phyloP scores from a whole-genome alignment of 1,140 invertebrate species.

The Sarcophaga peregrina region DNA sequence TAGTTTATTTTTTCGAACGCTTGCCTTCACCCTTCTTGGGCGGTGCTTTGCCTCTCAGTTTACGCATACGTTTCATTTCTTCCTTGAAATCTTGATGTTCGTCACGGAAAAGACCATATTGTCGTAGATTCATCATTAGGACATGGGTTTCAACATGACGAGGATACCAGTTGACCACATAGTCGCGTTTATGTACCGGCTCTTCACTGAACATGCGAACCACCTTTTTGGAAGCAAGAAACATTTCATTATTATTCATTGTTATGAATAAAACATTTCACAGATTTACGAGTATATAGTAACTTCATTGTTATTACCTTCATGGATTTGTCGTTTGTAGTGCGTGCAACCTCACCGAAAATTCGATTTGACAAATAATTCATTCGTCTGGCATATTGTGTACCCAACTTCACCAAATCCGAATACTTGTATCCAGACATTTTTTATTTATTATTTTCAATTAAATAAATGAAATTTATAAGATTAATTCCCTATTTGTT shows the following conservation, averaged over 20 bases:
- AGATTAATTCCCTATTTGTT: neutral
- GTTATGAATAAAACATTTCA: neutral
- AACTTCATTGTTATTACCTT: constrained; percentile 68
- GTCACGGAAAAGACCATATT: constrained; percentile 86
- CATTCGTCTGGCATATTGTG: constrained; percentile 87
- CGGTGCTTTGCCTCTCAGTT: constrained; percentile 81
- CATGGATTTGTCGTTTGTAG: constrained; percentile 79
- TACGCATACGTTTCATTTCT: constrained; percentile 83
- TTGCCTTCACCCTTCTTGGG: constrained; percentile 71
- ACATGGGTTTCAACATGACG: constrained; percentile 79
- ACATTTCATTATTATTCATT: neutral
- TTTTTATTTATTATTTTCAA: neutral
- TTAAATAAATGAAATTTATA: neutral
- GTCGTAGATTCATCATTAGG: constrained; percentile 77
- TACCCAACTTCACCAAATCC: constrained; percentile 75
- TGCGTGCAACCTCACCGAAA: constrained; percentile 87
- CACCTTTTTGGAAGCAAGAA: constrained; percentile 62
- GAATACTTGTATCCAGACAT: constrained; percentile 72
- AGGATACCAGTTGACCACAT: constrained; percentile 88
- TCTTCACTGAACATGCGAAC: constrained; percentile 81
- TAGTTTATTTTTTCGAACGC: constrained; percentile 58
- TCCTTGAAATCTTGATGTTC: constrained; percentile 94
- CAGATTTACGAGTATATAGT: neutral
- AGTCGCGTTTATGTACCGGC: constrained; percentile 79
- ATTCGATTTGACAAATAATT: constrained; percentile 86